Conservation (phyloP, 2,797 vertebrate genomes). For the Eulemur mongoz region DNA sequence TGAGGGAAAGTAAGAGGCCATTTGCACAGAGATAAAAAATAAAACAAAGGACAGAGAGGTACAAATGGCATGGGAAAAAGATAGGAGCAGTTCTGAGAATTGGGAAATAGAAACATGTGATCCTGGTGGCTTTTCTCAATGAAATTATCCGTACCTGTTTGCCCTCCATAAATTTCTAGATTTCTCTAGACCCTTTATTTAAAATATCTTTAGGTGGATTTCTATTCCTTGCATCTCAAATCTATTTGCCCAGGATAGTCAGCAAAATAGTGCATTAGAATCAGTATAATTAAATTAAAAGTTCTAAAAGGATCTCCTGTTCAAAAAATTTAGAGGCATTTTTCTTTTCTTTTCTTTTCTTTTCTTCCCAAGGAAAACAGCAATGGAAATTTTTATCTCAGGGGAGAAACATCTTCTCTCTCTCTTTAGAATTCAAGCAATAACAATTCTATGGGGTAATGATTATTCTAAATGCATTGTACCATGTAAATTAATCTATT, state of each 20-base stretch:
- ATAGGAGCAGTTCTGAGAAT: neutral
- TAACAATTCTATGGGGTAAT: conserved; percentile 83
- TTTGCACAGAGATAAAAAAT: neutral
- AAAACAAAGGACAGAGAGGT: neutral
- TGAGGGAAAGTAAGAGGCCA: neutral
- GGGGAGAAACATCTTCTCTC: conserved; percentile 73
- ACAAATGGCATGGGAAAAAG: neutral
- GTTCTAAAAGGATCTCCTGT: conserved; percentile 39
- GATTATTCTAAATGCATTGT: conserved; percentile 82
- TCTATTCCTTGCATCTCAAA: neutral
- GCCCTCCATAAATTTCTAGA: neutral
- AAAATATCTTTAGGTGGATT: neutral
- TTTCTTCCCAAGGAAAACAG: conserved; percentile 47
- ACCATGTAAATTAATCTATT: conserved; percentile 81
- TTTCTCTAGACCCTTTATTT: neutral
- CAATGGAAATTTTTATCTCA: conserved; percentile 78
- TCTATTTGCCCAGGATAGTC: neutral
- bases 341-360: conserved; percentile 69
- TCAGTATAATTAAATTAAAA: conserved; percentile 38
- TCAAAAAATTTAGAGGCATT: neutral
- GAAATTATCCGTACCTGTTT: neutral
- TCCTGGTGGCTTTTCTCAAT: neutral
- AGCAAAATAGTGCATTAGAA: neutral
- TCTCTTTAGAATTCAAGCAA: conserved; percentile 81
- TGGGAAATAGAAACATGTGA: neutral